These are phyloP conservation scores for Enteromius anoplus DNA, from an alignment of 2,797 vertebrate genomes.

Conservation along the genomic window DNA sequence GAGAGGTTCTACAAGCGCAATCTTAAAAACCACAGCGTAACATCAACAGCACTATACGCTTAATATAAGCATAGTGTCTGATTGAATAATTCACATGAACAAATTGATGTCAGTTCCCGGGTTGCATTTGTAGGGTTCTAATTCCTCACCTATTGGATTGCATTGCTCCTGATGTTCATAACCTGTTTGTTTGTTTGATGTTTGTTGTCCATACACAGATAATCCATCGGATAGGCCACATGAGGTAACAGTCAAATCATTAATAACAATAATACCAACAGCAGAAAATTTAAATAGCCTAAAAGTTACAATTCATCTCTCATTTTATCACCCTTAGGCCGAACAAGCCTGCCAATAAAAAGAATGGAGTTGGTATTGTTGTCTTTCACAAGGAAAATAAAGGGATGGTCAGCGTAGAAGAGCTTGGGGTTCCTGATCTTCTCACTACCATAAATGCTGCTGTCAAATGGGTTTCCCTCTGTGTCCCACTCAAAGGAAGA, in stretches of 20 bases:
- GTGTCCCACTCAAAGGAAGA: conserved; percentile 88
- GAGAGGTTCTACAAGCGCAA: conserved; percentile 26
- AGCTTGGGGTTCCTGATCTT: conserved; percentile 90
- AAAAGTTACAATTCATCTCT: conserved; percentile 89
- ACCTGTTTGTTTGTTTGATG: conserved; percentile 48
- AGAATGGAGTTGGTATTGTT: conserved; percentile 91
- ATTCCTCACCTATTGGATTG: conserved; percentile 21
- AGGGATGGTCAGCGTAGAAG: conserved; percentile 96
- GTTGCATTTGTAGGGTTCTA: conserved; percentile 19
- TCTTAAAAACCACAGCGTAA: conserved; percentile 49
- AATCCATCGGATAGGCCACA: conserved; percentile 65
- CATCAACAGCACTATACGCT: conserved; percentile 66
- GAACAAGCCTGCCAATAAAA: conserved; percentile 92
- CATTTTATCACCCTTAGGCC: conserved; percentile 94
- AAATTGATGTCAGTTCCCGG: conserved; percentile 39
- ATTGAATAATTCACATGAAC: conserved; percentile 33
- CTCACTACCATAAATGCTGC: conserved; percentile 84
- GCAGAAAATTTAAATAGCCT: neutral
- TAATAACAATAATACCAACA: conserved; percentile 22
- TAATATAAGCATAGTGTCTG: conserved; percentile 77
- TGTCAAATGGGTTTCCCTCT: conserved; percentile 87
- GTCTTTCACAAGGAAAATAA: conserved; percentile 95
- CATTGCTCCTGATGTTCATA: conserved; percentile 21
- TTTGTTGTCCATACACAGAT: conserved; percentile 54
- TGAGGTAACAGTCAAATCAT: conserved; percentile 69